Conservation (phyloP, 2,888 invertebrate species). For the Malthinus flaveolus region DNA sequence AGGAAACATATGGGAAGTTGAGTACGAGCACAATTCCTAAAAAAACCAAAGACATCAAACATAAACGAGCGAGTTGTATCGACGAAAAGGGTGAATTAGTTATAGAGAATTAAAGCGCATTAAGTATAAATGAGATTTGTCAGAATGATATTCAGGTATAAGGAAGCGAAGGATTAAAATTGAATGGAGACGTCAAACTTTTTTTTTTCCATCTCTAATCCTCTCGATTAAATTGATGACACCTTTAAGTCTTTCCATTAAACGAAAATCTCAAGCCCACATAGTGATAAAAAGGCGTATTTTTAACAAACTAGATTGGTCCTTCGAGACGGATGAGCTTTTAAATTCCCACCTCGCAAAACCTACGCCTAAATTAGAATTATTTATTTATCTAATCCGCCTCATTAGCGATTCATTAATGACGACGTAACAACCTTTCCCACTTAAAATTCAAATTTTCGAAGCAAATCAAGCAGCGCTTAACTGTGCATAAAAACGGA, state of each 20-base stretch:
- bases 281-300: background rate
- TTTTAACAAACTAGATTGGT: background rate
- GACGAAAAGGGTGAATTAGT: conserved; percentile 49
- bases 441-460: too few species aligned
- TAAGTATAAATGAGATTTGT: conserved; percentile 38
- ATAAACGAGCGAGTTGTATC: conserved; percentile 27
- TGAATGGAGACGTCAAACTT: conserved; percentile 41
- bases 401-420: too few species aligned
- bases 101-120: conserved; percentile 30
- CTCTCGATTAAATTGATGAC: background rate
- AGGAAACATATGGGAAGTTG: conserved; percentile 41
- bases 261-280: too few species aligned
- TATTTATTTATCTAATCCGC: too few species aligned
- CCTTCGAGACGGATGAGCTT: too few species aligned
- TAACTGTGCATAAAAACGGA: too few species aligned
- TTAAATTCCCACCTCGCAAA: too few species aligned
- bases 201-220: conserved; percentile 10
- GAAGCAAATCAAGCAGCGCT: too few species aligned
- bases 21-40: conserved; percentile 14
- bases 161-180: conserved; percentile 28
- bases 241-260: too few species aligned
- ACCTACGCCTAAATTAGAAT: too few species aligned
- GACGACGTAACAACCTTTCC: too few species aligned
- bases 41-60: conserved; percentile 20
- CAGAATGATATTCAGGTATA: conserved; percentile 43